Conservation (phyloP, 2,888 invertebrate species). For the Diaprepes abbreviatus region DNA sequence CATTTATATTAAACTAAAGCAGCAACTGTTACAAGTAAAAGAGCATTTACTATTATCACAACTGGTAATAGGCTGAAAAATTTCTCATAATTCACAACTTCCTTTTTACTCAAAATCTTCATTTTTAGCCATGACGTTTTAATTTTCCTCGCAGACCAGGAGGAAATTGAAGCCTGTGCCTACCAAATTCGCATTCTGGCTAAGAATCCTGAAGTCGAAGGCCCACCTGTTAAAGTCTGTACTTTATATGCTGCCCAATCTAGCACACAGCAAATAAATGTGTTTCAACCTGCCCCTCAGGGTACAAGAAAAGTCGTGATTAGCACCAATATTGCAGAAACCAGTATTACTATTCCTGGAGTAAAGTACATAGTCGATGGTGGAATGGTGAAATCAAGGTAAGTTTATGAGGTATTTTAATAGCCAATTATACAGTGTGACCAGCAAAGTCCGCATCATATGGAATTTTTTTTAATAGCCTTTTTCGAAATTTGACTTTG, state of each 20-base stretch:
- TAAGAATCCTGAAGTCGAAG: constrained; percentile 74
- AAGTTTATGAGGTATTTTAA: too few species aligned
- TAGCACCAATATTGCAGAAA: constrained; percentile 98
- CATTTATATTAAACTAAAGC: too few species aligned
- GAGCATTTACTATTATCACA: too few species aligned
- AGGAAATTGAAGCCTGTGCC: constrained; percentile 91
- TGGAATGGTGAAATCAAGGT: constrained; percentile 92
- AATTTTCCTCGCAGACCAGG: constrained; percentile 95
- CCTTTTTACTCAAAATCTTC: too few species aligned
- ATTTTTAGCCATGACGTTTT: constrained; percentile 86
- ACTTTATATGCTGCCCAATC: constrained; percentile 95
- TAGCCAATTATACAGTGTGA: too few species aligned
- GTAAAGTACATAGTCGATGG: constrained; percentile 93
- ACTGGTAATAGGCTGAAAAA: too few species aligned
- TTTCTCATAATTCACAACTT: too few species aligned
- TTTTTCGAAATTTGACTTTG: too few species aligned
- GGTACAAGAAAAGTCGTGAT: constrained; percentile 91
- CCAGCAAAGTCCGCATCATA: too few species aligned
- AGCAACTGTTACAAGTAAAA: too few species aligned
- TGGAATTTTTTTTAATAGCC: too few species aligned
- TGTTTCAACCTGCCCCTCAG: constrained; percentile 81
- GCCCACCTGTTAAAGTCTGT: constrained; percentile 81
- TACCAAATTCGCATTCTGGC: constrained; percentile 80
- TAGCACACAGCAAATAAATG: constrained; percentile 87
- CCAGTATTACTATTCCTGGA: constrained; percentile 95